Base-by-base conservation (phyloP, 2,797 vertebrate species). In the Alectoris magna region DNA sequence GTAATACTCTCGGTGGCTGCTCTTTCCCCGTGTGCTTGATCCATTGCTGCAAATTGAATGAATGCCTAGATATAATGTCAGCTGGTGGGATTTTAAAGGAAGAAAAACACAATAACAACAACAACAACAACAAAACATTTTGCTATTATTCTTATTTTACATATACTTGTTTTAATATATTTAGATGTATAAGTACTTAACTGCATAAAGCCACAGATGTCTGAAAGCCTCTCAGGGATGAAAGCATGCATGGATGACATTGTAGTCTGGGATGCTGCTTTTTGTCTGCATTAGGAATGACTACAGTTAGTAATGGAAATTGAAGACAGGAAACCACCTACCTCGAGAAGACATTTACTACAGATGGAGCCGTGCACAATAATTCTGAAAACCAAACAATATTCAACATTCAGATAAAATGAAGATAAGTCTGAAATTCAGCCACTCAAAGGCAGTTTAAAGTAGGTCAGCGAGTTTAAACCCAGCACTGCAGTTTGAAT, bases 391-490 rank as follows among this genome's bases (percentile, higher is more conserved):
- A 60, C 80, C 18, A 64, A 92, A 71, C 48, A 43, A 55, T 91
- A 87, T 82, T 91, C 72, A 78, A 82, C 58, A 66, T 76, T 76
- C 55, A 86, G 84, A 95, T 89, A 75, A 90, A 85, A 90, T 55
- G 58, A 82, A 91, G 90, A 48, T 93, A 93, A 93, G 49, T 74
- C 73, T 91, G 88, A 90, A 93, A 94, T 69, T 84, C 67, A 93
- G 88, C 66, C 23, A 43, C 48, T 92, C 77, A 70, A 91, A 85
- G 84, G 46, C 77, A 90, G 80, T 76, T 92, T 79, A 84, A 92
- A 96, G 88, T 95, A 96, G 95, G 93, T 95, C 96, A 94, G 44
- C 36, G 78, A 96, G 82, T 95, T 93, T 85, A 85, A 86, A 81
- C 76, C 64, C 56, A 87, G 88, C 44, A 49, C 62, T 88, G 91